Percentiles rank a stretch among this genome's conserved stretches.
These are phyloP conservation scores for Tympanuchus pallidicinctus DNA, from an alignment of 2,113 vertebrate genomes.

Conservation along the genomic window DNA sequence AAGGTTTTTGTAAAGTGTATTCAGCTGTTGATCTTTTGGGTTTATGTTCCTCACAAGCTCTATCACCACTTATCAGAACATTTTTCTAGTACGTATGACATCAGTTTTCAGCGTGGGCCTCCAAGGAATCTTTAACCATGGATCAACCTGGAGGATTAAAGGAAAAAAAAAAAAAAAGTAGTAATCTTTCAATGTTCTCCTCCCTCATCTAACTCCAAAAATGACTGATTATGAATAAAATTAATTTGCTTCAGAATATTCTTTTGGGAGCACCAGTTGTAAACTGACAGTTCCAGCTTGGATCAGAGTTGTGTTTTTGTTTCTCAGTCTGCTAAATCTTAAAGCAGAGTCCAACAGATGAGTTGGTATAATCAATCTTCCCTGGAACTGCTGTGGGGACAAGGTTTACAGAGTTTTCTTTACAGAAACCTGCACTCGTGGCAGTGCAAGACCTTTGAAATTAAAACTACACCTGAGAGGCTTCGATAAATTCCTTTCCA, in stretches of 20 bases:
- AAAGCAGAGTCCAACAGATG: not conserved
- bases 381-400: rapidly evolving
- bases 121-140: not conserved
- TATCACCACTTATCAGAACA: not conserved
- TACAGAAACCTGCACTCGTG: not conserved
- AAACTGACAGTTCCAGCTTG: not conserved
- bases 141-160: not conserved
- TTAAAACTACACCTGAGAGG: not conserved
- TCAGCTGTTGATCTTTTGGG: not conserved
- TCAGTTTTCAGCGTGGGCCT: not conserved
- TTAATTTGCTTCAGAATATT: not conserved
- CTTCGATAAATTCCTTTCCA: not conserved
- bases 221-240: not conserved
- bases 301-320: not conserved
- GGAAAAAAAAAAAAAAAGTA: not conserved
- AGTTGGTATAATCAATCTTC: not conserved
- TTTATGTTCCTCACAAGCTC: not conserved
- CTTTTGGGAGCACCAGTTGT: not conserved
- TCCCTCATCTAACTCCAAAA: not conserved
- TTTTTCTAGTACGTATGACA: not conserved
- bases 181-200: not conserved
- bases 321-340: not conserved
- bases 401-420: not conserved
- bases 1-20: not conserved
- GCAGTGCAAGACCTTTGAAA: not conserved